Percentiles rank a stretch among this genome's conserved stretches.
phyloP scores from a whole-genome alignment of 2,888 invertebrate genomes.

The Bembecia ichneumoniformis region DNA sequence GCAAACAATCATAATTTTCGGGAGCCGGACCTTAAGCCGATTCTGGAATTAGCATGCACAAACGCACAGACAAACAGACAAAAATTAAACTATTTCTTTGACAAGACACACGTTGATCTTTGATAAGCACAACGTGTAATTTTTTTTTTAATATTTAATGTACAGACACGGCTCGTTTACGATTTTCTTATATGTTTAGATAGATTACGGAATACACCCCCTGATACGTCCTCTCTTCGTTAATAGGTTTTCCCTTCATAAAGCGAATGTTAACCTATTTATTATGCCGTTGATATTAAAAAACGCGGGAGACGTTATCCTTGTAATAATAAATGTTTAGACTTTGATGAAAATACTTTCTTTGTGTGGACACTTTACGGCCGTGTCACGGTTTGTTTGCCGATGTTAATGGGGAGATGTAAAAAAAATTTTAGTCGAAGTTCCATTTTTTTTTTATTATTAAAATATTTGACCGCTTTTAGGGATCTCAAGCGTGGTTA shows the following conservation, averaged over 20 bases:
- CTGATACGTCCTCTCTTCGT: slow-evolving; percentile 64
- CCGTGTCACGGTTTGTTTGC: slow-evolving; percentile 57
- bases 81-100: too few species aligned
- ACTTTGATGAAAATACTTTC: slow-evolving; percentile 36
- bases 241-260: slow-evolving; percentile 71
- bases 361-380: slow-evolving; percentile 27
- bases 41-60: too few species aligned
- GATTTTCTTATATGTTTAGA: too few species aligned
- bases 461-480: slow-evolving; percentile 35
- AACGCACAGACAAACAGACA: too few species aligned
- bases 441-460: slow-evolving; percentile 21
- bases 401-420: slow-evolving; percentile 34
- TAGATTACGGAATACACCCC: slow-evolving; percentile 12
- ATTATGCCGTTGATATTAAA: slow-evolving; percentile 68
- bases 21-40: too few species aligned
- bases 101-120: too few species aligned
- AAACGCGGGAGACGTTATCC: slow-evolving; percentile 47
- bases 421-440: slow-evolving; percentile 8
- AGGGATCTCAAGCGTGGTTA: slow-evolving; percentile 24
- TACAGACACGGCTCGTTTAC: too few species aligned
- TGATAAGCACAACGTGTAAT: too few species aligned
- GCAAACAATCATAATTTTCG: too few species aligned
- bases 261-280: slow-evolving; percentile 71
- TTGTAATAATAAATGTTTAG: slow-evolving; percentile 37
- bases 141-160: too few species aligned